Conservation (phyloP, 2,797 vertebrate species). For the Myiotriccus ornatus region DNA sequence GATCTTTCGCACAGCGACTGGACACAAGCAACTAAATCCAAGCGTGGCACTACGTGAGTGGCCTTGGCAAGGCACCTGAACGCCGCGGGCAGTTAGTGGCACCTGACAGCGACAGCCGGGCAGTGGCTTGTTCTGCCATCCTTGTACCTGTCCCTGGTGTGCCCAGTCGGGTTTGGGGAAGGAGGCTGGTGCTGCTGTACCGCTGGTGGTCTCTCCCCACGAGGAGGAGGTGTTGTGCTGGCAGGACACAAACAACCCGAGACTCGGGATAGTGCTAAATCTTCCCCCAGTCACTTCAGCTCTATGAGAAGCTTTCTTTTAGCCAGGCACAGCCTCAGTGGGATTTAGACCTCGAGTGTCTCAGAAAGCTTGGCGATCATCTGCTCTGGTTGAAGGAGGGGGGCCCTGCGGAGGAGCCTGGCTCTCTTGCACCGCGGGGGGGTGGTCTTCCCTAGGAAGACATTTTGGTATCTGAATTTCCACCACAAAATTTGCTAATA, state of each 20-base stretch:
- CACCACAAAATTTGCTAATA: neutral
- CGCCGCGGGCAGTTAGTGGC: accelerated
- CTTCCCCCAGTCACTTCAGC: accelerated
- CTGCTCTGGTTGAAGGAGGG: neutral
- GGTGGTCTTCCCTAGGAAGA: neutral
- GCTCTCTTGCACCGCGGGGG: neutral
- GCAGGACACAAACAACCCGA: neutral
- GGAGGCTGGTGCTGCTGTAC: accelerated
- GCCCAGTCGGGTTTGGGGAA: accelerated
- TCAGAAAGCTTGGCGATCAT: neutral
- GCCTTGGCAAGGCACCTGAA: too few species aligned
- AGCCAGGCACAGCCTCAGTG: neutral
- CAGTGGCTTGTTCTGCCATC: too few species aligned
- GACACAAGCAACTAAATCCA: neutral
- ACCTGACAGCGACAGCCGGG: accelerated
- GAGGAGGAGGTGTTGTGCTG: neutral
- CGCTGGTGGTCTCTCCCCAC: accelerated
- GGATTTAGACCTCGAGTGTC: neutral
- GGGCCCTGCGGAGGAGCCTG: neutral
- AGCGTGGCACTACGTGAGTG: neutral
- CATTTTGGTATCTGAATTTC: neutral
- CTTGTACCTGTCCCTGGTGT: neutral
- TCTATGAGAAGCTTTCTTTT: neutral
- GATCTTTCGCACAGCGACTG: neutral
- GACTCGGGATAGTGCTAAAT: neutral